Base-by-base conservation (phyloP, 2,888 invertebrate genomes). In the Neoscelio sp. region DNA sequence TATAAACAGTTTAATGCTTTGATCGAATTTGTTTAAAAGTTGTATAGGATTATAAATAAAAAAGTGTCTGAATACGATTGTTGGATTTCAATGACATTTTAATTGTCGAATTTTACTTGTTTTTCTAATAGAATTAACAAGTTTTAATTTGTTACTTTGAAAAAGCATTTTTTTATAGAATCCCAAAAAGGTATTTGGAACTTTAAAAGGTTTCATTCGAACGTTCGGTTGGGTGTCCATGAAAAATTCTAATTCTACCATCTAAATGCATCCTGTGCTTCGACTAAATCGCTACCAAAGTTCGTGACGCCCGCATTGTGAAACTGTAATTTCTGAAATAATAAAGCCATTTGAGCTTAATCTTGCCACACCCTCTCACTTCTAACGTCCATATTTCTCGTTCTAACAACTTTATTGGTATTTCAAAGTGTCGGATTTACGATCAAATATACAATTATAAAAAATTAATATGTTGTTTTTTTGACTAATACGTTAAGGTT, bases 291-390 rank as follows among this genome's bases (percentile, higher is more conserved):
- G 83, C 83, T 80, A 82, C 77, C 62, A 80, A 81, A 81, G 82
- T 82, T 82, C 74, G 81, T 80, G 81, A 82, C 80, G 80, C 83
- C 77, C 46, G 67, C 58, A 71, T 70, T 65, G 71, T 64, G 76
- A 71, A 77, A 78, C 64, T 76, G 77, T 80, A 85, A 77, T 83
- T 84, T 82, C 84, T 78, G 82, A 85, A 85, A 85, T 87, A 87
- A 87, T 86, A 86, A 86, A 86, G 80, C 83, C 85, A 84, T 86
- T 87, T 75, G 75, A 80, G 82, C 83, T 85, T 87, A 86, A 87
- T 86, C 84, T 67, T 42, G 58, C 71, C 71, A 54, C 40, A 58
- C 67, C 50, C 48, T n/a, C n/a, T 68, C 77, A 38, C 52, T 71
- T 56, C 42, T 71, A 65, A 65, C 71, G 44, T 5, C 26, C 52